Evolutionary conservation across 2,113 vertebrate species (phyloP).

Genomic region (Cairina moschata): DNA sequence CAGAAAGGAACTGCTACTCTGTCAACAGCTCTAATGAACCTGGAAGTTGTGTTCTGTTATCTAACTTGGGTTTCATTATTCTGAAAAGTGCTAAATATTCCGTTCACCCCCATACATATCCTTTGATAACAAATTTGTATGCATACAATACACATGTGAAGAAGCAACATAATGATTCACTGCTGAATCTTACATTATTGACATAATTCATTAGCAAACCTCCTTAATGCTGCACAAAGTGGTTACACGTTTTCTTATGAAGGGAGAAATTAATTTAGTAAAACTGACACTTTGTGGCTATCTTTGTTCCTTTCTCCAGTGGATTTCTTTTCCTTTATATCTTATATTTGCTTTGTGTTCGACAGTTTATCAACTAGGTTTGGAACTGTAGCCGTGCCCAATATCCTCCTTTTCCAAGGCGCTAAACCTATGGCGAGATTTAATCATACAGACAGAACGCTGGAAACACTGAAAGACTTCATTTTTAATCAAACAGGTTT

Average conservation of each 20-base stretch:
- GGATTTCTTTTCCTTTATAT: background rate
- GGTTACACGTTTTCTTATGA: background rate
- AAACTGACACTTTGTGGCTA: background rate
- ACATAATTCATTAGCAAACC: background rate
- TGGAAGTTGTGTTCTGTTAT: background rate
- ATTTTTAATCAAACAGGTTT: constrained; percentile 96
- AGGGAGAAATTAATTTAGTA: background rate
- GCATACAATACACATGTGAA: background rate
- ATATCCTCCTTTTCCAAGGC: constrained; percentile 97
- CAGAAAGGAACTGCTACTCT: background rate
- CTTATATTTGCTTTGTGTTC: constrained; percentile 31
- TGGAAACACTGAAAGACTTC: constrained; percentile 90
- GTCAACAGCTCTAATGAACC: no score
- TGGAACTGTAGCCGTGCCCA: constrained; percentile 96
- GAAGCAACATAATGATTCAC: background rate
- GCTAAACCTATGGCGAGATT: constrained; percentile 98
- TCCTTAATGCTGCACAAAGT: background rate
- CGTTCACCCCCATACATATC: background rate
- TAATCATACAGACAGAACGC: constrained; percentile 93
- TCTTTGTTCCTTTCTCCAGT: background rate
- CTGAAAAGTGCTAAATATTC: background rate
- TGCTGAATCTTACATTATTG: background rate
- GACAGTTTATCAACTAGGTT: constrained; percentile 94
- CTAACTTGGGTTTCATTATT: background rate
- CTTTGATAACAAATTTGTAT: background rate